phyloP scores from a whole-genome alignment of 2,113 vertebrate species.

The Manacus vitellinus region DNA sequence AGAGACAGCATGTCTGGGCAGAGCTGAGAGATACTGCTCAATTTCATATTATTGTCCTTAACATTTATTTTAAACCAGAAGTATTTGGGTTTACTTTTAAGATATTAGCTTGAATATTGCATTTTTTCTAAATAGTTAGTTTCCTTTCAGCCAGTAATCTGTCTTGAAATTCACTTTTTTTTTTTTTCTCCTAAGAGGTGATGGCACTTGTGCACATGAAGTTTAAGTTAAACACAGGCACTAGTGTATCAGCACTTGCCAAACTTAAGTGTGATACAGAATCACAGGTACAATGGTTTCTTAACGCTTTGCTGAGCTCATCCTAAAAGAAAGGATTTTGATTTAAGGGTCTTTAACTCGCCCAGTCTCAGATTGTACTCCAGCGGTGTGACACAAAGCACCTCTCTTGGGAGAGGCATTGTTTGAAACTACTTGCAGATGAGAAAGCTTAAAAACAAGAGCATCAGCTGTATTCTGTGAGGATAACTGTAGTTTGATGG shows the following conservation, averaged over 20 bases:
- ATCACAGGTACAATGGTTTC: not conserved
- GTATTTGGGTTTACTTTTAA: not conserved
- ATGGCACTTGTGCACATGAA: fast-evolving
- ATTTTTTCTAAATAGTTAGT: not conserved
- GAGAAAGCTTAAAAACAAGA: constrained; percentile 39
- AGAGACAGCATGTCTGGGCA: not conserved
- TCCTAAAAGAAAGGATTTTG: not conserved
- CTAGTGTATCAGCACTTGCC: not conserved
- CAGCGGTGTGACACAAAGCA: not conserved
- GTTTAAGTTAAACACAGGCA: not conserved
- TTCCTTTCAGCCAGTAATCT: not conserved
- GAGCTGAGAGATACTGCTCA: not conserved
- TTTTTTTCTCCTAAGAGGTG: not conserved
- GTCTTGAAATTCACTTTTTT: not conserved
- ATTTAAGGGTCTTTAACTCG: constrained; percentile 28
- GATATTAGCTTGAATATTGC: not conserved
- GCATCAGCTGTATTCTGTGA: constrained; percentile 65
- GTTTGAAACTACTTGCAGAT: constrained; percentile 32
- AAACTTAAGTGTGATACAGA: not conserved
- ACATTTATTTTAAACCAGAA: not conserved
- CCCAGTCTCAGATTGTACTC: not conserved
- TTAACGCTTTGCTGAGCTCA: not conserved
- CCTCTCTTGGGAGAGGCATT: constrained; percentile 19
- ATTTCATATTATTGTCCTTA: not conserved
- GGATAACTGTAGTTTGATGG: constrained; percentile 41